Base-by-base conservation (phyloP, 2,888 invertebrate genomes). In the Incurvaria masculella region DNA sequence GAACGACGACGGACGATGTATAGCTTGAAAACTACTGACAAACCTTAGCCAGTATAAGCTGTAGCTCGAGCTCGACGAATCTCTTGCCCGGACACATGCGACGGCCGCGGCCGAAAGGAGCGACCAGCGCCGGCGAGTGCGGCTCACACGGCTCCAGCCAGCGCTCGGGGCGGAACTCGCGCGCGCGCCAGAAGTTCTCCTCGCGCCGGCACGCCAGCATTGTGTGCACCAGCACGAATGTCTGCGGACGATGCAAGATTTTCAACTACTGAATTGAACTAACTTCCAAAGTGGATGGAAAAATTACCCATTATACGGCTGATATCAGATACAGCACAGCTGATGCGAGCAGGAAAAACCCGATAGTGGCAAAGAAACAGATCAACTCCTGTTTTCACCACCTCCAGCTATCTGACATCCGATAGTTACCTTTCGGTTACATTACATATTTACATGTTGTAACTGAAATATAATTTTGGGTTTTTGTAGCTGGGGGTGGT, bases 61-160 rank as follows among this genome's bases (percentile, higher is more conserved):
- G 85, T 17, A 92, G 71, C 56, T 88, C 88, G 55, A 90, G 83
- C 59, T 91, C 90, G 2, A 91, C 88, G 62, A 92, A 91, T 51
- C 91, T 78, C 68, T 91, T 91, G 43, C 93, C 94, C 0, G 93
- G 93, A 62, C 93, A 94, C 69, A 89, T 88, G 42, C 93, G 79
- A 46, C 85, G 81, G 0, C 93, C 93, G 27, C 85, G 75, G 0
- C 93, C 93, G 66, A 93, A 94, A 1, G 92, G 91, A 6, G 85
- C 83, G 1, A 91, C 85, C 44, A 93, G 69, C 42, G 81, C 75
- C 0, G 86, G 78, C 6, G 87, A 83, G 51, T 82, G 80, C 42
- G 66, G 71, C 57, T 68, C 71, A 4, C 61, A 66, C 0, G 81
- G 73, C 14, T 76, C 66, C 20, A 89, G 59, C 93, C 93, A 94